Evolutionary conservation across 2,797 vertebrate species (phyloP), one percentile per base, ranked within the genome.

Genomic region (Spondyliosoma cantharus): DNA sequence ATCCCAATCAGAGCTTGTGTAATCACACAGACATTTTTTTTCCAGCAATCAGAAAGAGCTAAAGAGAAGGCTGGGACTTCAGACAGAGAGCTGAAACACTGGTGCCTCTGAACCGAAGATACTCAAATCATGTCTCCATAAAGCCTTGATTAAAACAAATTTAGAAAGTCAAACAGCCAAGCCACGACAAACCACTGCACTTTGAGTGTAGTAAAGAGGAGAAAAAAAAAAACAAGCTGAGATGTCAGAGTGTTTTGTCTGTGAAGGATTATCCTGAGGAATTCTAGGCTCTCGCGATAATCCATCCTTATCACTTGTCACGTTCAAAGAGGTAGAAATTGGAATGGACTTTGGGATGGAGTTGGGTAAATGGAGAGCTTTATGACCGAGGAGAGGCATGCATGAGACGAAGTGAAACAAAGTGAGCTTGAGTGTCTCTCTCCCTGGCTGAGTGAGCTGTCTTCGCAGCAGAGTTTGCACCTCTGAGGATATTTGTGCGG

Each of bases 101-200:
- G 84, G 77, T 80, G 79, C 78, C 79, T 90, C 78, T 84, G 79
- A 94, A 86, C 79, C 86, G 80, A 76, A 90, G 81, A 88, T 71
- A 90, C 89, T 91, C 82, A 90, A 93, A 93, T 93, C 86, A 89
- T 78, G 83, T 89, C 91, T 91, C 82, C 87, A 66, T 90, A 86
- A 92, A 93, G 90, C 83, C 90, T 94, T 94, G 91, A 95, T 94
- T 95, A 94, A 91, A 93, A 93, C 71, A 88, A 90, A 92, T 91
- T 90, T 86, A 87, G 75, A 86, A 89, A 92, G 90, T 92, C 86
- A 93, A 93, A 90, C 81, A 78, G 71, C 80, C 49, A 24, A 66
- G 83, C 79, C 78, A 74, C 19, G 75, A 84, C 87, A 91, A 89
- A 86, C 73, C 73, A 49, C 0, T 48, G 61, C 76, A 64, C 79